These are phyloP conservation scores for Eulemur coronatus DNA, from an alignment of 2,797 vertebrate genomes.

Conservation along the genomic window DNA sequence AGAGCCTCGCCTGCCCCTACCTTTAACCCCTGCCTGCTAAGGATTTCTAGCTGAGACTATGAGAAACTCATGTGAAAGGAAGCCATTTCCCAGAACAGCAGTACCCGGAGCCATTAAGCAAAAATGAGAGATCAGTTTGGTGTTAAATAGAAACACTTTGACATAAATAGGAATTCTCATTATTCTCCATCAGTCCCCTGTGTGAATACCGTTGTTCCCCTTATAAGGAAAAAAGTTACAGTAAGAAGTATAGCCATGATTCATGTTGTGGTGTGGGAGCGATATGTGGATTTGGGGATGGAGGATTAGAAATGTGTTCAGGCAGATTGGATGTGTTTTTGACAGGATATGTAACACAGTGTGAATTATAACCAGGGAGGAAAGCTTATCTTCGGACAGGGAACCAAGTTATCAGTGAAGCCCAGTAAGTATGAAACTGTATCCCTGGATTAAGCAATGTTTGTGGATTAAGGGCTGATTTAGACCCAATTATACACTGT, in stretches of 20 bases:
- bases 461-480: constrained; percentile 72
- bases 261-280: constrained; percentile 28
- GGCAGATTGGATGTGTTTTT: constrained; percentile 76
- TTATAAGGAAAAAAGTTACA: constrained; percentile 40
- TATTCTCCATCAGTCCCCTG: constrained; percentile 30
- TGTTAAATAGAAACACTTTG: constrained; percentile 62
- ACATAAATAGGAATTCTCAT: constrained; percentile 56
- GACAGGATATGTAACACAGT: constrained; percentile 76
- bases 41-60: neutral
- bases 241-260: constrained; percentile 30
- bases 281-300: constrained; percentile 10
- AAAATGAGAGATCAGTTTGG: constrained; percentile 44
- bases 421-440: constrained; percentile 78
- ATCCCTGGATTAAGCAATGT: constrained; percentile 69
- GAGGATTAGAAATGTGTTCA: constrained; percentile 76
- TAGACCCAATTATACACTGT: constrained; percentile 64
- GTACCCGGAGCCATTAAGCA: constrained; percentile 44
- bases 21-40: neutral
- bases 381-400: constrained; percentile 78
- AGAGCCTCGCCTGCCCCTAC: neutral
- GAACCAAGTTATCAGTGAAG: constrained; percentile 76
- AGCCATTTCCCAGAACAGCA: constrained; percentile 32
- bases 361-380: constrained; percentile 74
- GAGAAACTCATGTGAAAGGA: constrained; percentile 12
- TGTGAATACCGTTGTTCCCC: constrained; percentile 27